Base-by-base conservation (phyloP, 2,888 invertebrate genomes). In the Esperia sulphurella region DNA sequence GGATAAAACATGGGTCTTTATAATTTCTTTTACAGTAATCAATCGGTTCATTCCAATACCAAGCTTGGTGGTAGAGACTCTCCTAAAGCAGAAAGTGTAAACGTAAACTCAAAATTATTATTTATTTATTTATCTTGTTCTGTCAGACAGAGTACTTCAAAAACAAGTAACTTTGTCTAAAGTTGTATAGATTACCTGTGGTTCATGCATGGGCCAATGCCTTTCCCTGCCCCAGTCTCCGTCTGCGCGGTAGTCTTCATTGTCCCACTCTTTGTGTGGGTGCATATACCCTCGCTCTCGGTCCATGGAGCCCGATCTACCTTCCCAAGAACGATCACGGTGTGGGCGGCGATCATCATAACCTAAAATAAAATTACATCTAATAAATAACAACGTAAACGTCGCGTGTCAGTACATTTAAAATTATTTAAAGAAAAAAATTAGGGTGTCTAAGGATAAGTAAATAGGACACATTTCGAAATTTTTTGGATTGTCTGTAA, bases 281-380 rank as follows among this genome's bases (percentile, higher is more conserved):
- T 90, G 90, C 61, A 88, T 75, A 21, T 89, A 90, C 1, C 79
- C 78, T 35, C 90, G 79, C 44, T 90, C 90, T 46, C 87, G 81
- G 41, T 90, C 90, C 54, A 89, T 70, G 0, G 90, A 89, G 6
- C 83, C 77, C 42, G 87, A 83, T 6, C 88, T 76, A n/a, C 88
- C 84, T 54, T 90, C 91, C 92, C 92, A 91, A 13, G 92, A 91
- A 37, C 87, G 90, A 59, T 91, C 87, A 35, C 92, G 87, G 53
- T 80, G 83, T 7, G 81, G 83, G 41, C 90, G 87, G 21, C 90
- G 78, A 45, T 90, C 90, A 51, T 91, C 91, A 61, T 90, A 90
- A 53, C 86, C 90, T 77, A 29, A 55, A 60, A 46, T 21, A 21
- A 21, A 2, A 21, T 21, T 21, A 21, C 21, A 21, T 21, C 29